Base-by-base conservation (phyloP, 1,140 invertebrate genomes). In the Drosophila nigrodunni region DNA sequence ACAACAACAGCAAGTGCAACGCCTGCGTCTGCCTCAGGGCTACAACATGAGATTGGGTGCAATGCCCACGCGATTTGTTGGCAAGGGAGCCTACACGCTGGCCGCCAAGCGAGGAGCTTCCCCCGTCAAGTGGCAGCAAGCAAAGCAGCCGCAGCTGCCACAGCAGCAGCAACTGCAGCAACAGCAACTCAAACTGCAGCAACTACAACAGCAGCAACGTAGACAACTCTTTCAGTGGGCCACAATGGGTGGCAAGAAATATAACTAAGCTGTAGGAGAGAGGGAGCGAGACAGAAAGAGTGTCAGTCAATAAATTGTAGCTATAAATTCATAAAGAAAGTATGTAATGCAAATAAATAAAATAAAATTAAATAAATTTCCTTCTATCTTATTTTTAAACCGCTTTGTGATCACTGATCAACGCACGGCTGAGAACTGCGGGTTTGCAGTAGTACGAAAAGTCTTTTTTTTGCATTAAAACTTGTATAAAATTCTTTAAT, bases 21-120 rank as follows among this genome's bases (percentile, higher is more conserved):
- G 55, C 2, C 52, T 77, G 21, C 72, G 76, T 10, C 47, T 80
- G 34, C 70, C 66, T 0, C 57, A 54, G 3, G 52, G 62, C 46
- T 68, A 78, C 44, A 60, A 71, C 3, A 75, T 70, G 75, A 75
- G 66, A 6, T 8, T 77, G 47, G 34, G 61, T 6, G 43, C 57
- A 1, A 8, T 57, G 49, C 65, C 74, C 0, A 43, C 65, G 1
- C 62, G 66, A 10, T 30, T 74, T 6, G 50, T 74, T 13, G 81
- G 81, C 46, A 83, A 83, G 21, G 81, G 81, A 7, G 76, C 77
- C 13, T 82, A 78, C 8, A 69, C 69, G 1, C 11, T 83, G 52
- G 47, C 74, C 2, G 39, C 49, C 1, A 77, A 75, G 44, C 60
- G 80, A 7, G 8, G 59, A 37, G 6, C 64, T 18, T 7, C 50